Evolutionary conservation across 1,140 invertebrate genomes (phyloP), one percentile per base, ranked within the genome.

Genomic region (Drosophila nebulosa): DNA sequence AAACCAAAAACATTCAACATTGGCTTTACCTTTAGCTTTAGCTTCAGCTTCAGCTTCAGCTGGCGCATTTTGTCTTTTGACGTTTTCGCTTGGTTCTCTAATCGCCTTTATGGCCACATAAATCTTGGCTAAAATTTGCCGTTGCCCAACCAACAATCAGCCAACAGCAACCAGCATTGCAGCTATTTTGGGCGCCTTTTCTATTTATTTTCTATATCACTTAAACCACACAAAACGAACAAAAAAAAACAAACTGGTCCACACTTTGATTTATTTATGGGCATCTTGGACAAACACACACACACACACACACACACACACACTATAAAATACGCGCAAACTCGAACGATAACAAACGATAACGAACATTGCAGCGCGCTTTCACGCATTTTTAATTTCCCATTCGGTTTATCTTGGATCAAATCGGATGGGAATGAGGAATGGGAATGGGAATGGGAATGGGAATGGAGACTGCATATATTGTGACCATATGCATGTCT

Each of bases 51-150:
- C 22, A 22, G 22, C 42, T 65, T n/a, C n/a, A n/a, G 46, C 27
- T 51, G 55, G 62, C 64, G 60, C 74, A 77, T 79, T 80, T 80
- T 77, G 64, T 84, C 74, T 79, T 86, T 86, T 86, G 78, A 86
- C 76, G 74, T 81, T 85, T 85, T 81, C 63, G 76, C 63, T 75
- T 75, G 55, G 64, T 71, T 69, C 78, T 71, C 78, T 85, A 85
- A 85, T 85, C 81, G 81, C 81, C 79, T 85, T 85, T 85, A 85
- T 81, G 81, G 81, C 78, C 81, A 86, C 81, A 85, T 85, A 85
- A 85, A 85, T 85, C 81, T 85, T 85, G 67, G 67, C 81, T 74
- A 62, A 86, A 85, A 86, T 78, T 85, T 85, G 81, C 81, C 81
- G 77, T 81, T 85, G 81, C 78, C 81, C 73, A 84, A 32, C 30